These are phyloP conservation scores for Pseudorasbora parva DNA, from an alignment of 2,113 vertebrate genomes.

Conservation along the genomic window DNA sequence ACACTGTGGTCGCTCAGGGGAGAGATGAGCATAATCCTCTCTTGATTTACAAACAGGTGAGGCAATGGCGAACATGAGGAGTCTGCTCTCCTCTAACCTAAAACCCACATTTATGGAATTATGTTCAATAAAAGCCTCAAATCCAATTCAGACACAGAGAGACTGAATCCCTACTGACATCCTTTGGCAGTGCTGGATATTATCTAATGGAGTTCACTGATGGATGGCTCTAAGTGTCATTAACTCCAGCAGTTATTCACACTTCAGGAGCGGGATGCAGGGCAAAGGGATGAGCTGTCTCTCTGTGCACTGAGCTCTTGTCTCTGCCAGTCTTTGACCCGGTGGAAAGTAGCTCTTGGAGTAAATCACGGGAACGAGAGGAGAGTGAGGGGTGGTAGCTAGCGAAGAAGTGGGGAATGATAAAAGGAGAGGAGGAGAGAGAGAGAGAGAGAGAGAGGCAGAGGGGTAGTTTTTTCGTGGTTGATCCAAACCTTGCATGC, in stretches of 20 bases:
- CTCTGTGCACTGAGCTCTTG: slow-evolving; percentile 67
- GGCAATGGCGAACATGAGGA: neutral
- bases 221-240: slow-evolving; percentile 29
- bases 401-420: slow-evolving; percentile 59
- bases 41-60: slow-evolving; percentile 28
- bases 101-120: slow-evolving; percentile 11
- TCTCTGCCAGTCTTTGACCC: slow-evolving; percentile 70
- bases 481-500: slow-evolving; percentile 98
- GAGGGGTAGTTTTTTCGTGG: slow-evolving; percentile 64
- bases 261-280: neutral
- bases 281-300: slow-evolving; percentile 51
- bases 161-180: slow-evolving; percentile 41
- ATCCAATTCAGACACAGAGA: slow-evolving; percentile 72
- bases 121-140: slow-evolving; percentile 19
- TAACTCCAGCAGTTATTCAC: slow-evolving; percentile 13
- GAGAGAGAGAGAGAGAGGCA: slow-evolving; percentile 73
- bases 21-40: slow-evolving; percentile 3
- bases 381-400: slow-evolving; percentile 60
- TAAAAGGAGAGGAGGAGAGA: slow-evolving; percentile 67
- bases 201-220: slow-evolving; percentile 33
- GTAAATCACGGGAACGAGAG: slow-evolving; percentile 56
- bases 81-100: slow-evolving; percentile 15
- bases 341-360: slow-evolving; percentile 63
- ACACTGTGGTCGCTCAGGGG: neutral
- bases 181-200: slow-evolving; percentile 19